phyloP scores from a whole-genome alignment of 2,113 vertebrate genomes.

The Hipposideros armiger region DNA sequence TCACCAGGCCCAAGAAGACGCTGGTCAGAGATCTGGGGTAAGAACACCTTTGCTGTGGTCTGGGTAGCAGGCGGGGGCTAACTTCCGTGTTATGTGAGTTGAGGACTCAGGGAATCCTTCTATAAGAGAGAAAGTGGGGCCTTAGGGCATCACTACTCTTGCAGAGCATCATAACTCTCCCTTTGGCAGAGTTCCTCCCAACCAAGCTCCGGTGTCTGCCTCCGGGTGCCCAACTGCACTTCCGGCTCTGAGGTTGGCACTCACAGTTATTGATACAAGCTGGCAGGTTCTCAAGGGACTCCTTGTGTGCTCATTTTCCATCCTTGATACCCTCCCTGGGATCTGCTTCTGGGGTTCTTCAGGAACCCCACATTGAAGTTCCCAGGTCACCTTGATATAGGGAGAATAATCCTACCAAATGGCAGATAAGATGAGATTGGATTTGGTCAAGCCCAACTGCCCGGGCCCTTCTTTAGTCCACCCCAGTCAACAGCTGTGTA shows the following conservation, averaged over 20 bases:
- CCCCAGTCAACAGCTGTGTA: neutral
- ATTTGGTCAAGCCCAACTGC: neutral
- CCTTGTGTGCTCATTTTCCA: neutral
- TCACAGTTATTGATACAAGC: neutral
- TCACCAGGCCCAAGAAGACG: neutral
- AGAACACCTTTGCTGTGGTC: neutral
- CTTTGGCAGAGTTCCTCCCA: neutral
- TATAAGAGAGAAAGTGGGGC: neutral
- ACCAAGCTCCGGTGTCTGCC: neutral
- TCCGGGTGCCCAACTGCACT: neutral
- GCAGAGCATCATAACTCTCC: neutral
- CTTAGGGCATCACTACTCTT: neutral
- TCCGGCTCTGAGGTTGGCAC: neutral
- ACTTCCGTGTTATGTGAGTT: neutral
- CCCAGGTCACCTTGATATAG: neutral
- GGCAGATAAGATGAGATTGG: neutral
- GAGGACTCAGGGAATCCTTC: neutral
- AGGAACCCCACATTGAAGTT: neutral
- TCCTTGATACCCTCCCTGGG: neutral
- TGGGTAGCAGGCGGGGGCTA: neutral
- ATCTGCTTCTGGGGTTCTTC: neutral
- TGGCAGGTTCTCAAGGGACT: neutral
- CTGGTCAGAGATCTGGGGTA: neutral
- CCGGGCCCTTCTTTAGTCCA: neutral
- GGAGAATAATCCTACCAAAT: neutral